Evolutionary conservation across 2,113 vertebrate species (phyloP).

Genomic region (Gnathonemus echidnorhynchus): DNA sequence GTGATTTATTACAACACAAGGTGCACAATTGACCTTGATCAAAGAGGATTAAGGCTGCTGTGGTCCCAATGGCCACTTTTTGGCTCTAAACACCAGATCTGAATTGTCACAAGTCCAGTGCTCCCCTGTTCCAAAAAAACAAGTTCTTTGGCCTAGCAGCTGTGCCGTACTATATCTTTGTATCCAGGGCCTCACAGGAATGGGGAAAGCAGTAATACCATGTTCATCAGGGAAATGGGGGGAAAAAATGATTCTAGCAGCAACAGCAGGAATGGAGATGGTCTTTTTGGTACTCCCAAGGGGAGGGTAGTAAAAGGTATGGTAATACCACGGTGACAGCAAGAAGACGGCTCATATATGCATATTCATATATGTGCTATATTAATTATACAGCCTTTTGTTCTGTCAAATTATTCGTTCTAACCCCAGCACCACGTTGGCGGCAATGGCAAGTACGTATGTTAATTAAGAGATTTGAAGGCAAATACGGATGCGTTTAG

Average conservation of each 20-base stretch:
- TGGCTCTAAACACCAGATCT: slow-evolving; percentile 35
- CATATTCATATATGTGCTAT: neutral
- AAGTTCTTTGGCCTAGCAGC: neutral
- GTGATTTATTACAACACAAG: slow-evolving; percentile 59
- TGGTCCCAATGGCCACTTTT: slow-evolving; percentile 49
- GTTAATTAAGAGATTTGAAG: neutral
- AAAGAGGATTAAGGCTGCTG: slow-evolving; percentile 67
- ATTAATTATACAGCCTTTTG: neutral
- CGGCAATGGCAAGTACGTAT: neutral
- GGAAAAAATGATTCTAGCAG: neutral
- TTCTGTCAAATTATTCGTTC: neutral
- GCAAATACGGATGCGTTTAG: neutral
- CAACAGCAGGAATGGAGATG: neutral
- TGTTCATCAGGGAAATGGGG: neutral
- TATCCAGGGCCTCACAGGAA: neutral
- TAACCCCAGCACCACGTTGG: neutral
- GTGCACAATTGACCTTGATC: slow-evolving; percentile 61
- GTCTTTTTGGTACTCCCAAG: neutral
- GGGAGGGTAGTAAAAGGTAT: neutral
- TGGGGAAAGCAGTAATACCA: neutral
- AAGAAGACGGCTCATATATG: neutral
- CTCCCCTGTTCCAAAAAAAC: neutral
- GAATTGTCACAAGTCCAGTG: neutral
- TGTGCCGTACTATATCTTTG: neutral
- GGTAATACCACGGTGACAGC: neutral